Percentiles rank a stretch among this genome's conserved stretches.
These are phyloP conservation scores for Aphelocoma californica DNA, from an alignment of 2,797 vertebrate genomes.

Conservation along the genomic window DNA sequence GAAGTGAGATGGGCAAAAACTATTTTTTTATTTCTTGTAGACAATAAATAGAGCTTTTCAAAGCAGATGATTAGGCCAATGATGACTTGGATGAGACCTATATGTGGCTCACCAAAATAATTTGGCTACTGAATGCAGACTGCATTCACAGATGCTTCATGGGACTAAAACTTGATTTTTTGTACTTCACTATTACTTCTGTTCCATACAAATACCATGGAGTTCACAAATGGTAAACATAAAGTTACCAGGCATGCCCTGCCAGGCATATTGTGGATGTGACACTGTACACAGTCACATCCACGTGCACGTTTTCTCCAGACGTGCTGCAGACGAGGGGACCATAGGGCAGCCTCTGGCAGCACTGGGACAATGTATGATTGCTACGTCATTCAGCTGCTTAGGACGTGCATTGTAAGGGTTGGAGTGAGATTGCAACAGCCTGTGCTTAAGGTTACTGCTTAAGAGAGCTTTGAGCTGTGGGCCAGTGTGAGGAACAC, in stretches of 20 bases:
- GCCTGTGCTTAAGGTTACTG: not conserved
- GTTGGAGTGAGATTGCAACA: not conserved
- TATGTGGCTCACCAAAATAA: not conserved
- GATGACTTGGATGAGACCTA: not conserved
- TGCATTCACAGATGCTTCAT: not conserved
- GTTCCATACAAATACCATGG: not conserved
- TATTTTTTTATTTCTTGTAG: not conserved
- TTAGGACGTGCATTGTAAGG: not conserved
- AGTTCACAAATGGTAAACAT: rapidly evolving
- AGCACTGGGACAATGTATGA: not conserved
- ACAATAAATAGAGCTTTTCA: not conserved
- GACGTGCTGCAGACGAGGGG: not conserved
- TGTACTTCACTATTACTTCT: not conserved
- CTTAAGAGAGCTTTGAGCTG: not conserved
- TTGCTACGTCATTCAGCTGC: not conserved
- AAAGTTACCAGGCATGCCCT: not conserved
- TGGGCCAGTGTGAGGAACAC: not conserved
- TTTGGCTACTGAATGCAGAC: not conserved
- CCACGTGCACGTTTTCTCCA: rapidly evolving
- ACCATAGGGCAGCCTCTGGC: not conserved
- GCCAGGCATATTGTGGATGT: not conserved
- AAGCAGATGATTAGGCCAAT: not conserved
- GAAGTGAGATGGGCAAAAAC: not conserved
- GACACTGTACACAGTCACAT: not conserved
- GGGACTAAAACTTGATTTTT: not conserved